Base-by-base conservation (phyloP, 2,797 vertebrate genomes). In the Orestias chungarensis region DNA sequence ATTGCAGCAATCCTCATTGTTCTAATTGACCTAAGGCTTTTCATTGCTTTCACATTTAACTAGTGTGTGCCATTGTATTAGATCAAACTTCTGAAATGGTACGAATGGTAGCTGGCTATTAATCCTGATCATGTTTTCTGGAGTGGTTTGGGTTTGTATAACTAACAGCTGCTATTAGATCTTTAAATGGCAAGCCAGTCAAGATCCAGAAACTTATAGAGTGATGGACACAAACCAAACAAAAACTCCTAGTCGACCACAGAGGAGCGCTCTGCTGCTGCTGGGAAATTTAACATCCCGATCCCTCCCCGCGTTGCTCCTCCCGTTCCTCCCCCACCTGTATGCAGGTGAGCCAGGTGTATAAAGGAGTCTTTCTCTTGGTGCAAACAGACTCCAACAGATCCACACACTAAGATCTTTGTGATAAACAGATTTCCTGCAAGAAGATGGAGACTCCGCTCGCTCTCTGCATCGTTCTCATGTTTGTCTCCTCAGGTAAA, bases 321-420 rank as follows among this genome's bases (percentile, higher is more conserved):
- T 43, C 31, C 40, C 31, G 66, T 20, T 20, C 76, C 66, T 18
- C 54, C 74, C 31, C 64, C 82, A 81, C 83, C 87, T 84, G 81
- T 64, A 42, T 29, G 75, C 80, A 88, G 74, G 85, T 85, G 79
- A 74, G 76, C 15, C 49, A 59, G 64, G 52, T 52, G 79, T 86
- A 90, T 90, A 90, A 90, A 90, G 86, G 81, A 89, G 68, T 65
- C 89, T 87, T 90, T 90, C 84, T 90, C 70, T 61, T 62, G 66
- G 23, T 78, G 80, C 73, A 87, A 86, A 72, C 78, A 66, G 76
- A 82, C 76, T 85, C 88, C 78, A 23, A 52, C 67, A 20, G 52
- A 31, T 3, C 3, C 70, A 77, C 80, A 90, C 86, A 88, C 85
- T 79, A 71, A 84, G 47, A 84, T 77, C 86, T 86, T 87, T 88